Evolutionary conservation across 2,888 invertebrate species (phyloP), one percentile per base, ranked within the genome.

Genomic region (Amphipyra berbera): DNA sequence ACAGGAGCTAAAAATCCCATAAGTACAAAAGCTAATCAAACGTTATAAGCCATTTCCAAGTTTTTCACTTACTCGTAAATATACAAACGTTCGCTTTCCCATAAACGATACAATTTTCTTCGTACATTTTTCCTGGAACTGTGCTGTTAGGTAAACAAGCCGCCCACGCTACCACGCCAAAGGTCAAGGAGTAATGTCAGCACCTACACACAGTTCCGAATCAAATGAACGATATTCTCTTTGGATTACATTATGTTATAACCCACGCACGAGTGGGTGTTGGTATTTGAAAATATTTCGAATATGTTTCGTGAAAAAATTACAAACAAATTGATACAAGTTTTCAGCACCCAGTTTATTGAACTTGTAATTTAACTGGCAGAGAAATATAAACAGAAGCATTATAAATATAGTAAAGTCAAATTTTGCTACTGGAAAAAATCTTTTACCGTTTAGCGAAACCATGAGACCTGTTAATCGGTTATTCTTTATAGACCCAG

Each of bases 121-220:
- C n/a, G 42, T 57, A 48, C 8, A 41, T 52, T 68, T 53, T 66
- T 57, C 54, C 37, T 61, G 21, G 58, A 66, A 59, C 14, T 69
- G 47, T 53, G 72, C 54, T 47, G 45, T 66, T 66, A 60, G 55
- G 76, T 75, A 79, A 76, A 79, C 62, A 71, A 55, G 60, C 74
- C 59, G 63, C 82, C 82, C 68, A 82, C 81, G 69, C 61, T 46
- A 40, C 55, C 45, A 54, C 64, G 40, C 41, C 50, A 82, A 85
- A 86, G 86, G 86, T 83, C 82, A 82, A 70, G 72, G 74, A 53
- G 65, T 78, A 78, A 82, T 76, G 77, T 69, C 82, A 66, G 69
- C 79, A 52, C 78, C 82, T 68, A 79, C 83, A 66, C 76, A 49
- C 45, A 47, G 65, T 64, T 73, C 63, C 52, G 56, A 70, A 65